phyloP scores from a whole-genome alignment of 2,113 vertebrate species.

The Gambusia holbrooki region DNA sequence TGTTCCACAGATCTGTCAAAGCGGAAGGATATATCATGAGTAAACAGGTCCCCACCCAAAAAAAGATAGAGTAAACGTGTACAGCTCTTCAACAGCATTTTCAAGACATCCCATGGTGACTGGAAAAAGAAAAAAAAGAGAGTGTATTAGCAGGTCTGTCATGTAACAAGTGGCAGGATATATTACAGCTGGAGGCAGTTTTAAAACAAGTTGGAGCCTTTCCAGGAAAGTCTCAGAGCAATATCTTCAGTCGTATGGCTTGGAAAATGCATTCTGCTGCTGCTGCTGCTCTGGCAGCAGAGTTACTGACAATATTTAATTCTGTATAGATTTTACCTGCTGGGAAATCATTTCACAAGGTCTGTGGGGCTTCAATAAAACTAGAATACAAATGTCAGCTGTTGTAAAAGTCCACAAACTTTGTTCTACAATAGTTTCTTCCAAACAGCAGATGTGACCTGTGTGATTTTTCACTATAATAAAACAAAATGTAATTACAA shows the following conservation, averaged over 20 bases:
- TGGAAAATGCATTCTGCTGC: constrained; percentile 21
- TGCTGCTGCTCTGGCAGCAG: neutral
- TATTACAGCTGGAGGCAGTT: constrained; percentile 57
- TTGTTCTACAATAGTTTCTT: neutral
- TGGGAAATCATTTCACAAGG: constrained; percentile 53
- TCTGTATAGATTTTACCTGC: constrained; percentile 47
- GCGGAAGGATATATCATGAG: constrained; percentile 37
- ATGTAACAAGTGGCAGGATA: constrained; percentile 44
- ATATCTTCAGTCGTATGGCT: constrained; percentile 56
- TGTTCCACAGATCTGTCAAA: constrained; percentile 9
- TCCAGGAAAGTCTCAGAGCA: constrained; percentile 65
- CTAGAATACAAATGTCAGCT: constrained; percentile 18
- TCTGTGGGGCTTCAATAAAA: constrained; percentile 12
- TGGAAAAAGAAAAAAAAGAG: neutral
- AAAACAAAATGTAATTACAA: neutral
- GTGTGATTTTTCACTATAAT: neutral
- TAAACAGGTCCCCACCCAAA: constrained; percentile 12
- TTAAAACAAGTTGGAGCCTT: constrained; percentile 50
- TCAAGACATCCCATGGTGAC: constrained; percentile 20
- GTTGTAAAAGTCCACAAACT: constrained; percentile 16
- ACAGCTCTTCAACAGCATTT: constrained; percentile 8
- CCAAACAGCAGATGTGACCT: no score
- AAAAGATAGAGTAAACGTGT: neutral
- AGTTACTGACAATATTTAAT: constrained; percentile 45
- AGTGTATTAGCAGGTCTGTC: constrained; percentile 33